Base-by-base conservation (phyloP, 2,888 invertebrate genomes). In the Carpatolechia fugitivella region DNA sequence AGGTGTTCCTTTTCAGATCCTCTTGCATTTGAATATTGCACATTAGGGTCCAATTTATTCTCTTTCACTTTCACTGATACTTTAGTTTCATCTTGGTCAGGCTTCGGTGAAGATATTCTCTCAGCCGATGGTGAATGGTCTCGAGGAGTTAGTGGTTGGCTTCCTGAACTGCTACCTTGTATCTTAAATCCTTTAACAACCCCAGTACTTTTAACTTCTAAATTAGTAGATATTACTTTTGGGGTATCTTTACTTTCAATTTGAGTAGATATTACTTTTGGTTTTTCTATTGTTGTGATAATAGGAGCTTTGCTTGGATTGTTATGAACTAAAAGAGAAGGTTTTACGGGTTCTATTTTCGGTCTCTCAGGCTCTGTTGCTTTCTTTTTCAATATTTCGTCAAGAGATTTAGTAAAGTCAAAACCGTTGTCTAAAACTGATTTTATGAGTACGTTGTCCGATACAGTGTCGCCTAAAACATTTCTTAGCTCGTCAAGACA, bases 401-500 rank as follows among this genome's bases (percentile, higher is more conserved):
- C 94, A 14, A 97, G 87, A 13, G 95, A 92, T 71, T 92, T 92
- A 64, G 94, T 93, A 38, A 93, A 91, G 78, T 97, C 93, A 78
- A 94, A 98, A 61, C 94, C 92, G 64, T 94, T 90, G 56, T 92
- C 91, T 56, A 97, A 82, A 30, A 96, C 93, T 44, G 94, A 93
- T 63, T 94, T 93, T 16, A 94, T 91, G 52, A 98, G 91, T 51
- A 93, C 91, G 60, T 93, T 92, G 65, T 97, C 95, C 0, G 96
- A 91, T 8, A 95, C 85, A 0, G 94, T 90, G 53, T 96, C 95
- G 4, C 97, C 97, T 50, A 97, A 90, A 6, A 96, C 93, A 75
- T 94, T 94, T 56, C 94, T 93, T 33, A 98, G 91, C 73, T 95
- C 94, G 69, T 97, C 97, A 53, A 97, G 89, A 68, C 98, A 97